These are phyloP conservation scores for Grammomys dolichurus DNA, from an alignment of 2,113 vertebrate species.

Conservation along the genomic window DNA sequence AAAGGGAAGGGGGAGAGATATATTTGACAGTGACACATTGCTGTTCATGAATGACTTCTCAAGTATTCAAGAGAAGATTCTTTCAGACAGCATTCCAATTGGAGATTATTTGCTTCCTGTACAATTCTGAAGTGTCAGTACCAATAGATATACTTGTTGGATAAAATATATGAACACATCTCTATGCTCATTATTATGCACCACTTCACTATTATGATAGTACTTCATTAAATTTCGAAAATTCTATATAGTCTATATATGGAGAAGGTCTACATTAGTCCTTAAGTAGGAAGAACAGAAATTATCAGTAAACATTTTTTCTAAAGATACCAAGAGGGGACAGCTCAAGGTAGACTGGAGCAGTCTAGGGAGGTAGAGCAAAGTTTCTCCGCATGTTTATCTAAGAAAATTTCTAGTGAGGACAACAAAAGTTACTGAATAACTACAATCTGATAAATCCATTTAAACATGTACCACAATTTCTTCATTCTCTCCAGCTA, in stretches of 20 bases:
- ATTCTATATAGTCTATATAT: background rate
- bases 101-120: background rate
- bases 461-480: background rate
- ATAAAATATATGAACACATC: background rate
- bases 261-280: background rate
- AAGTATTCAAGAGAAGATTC: background rate
- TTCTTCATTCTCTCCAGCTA: background rate
- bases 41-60: slow-evolving; percentile 3
- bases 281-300: background rate
- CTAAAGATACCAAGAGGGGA: background rate
- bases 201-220: background rate
- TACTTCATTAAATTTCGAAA: background rate
- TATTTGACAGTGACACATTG: slow-evolving; percentile 21
- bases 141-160: background rate
- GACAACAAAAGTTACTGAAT: background rate
- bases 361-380: background rate
- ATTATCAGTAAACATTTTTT: background rate
- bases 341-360: background rate
- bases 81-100: background rate
- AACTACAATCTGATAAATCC: background rate
- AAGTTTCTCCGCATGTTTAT: background rate
- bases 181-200: background rate
- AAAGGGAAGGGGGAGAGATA: background rate
- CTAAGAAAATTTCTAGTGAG: background rate
- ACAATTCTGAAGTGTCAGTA: background rate